Evolutionary conservation across 2,113 vertebrate species (phyloP).

Genomic region (Fukomys damarensis): DNA sequence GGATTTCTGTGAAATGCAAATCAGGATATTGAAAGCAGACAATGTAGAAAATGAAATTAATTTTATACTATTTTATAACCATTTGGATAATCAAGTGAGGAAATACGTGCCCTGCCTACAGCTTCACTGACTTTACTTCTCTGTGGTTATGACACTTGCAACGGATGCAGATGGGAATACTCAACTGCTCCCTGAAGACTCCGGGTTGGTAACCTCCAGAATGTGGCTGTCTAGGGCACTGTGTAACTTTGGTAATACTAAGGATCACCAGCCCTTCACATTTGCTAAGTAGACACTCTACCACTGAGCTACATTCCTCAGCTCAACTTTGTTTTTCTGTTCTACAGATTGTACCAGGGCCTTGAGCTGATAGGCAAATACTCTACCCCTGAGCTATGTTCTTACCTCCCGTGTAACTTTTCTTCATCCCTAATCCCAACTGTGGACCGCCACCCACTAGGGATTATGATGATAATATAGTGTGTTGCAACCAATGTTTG

Average conservation of each 20-base stretch:
- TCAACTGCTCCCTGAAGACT: background rate
- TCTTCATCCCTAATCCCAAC: background rate
- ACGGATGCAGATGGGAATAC: background rate
- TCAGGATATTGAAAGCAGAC: background rate
- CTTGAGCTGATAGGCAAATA: background rate
- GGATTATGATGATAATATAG: background rate
- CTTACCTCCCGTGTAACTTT: background rate
- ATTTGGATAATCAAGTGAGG: background rate
- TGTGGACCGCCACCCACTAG: background rate
- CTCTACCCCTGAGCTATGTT: too few species aligned
- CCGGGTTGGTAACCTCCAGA: slow-evolving; percentile 48
- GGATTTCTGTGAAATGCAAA: background rate
- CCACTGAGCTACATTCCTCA: background rate
- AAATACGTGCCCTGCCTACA: background rate
- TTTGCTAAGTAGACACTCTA: too few species aligned
- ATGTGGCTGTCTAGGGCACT: background rate
- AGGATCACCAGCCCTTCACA: background rate
- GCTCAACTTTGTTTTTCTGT: background rate
- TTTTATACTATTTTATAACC: background rate
- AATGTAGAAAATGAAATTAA: background rate
- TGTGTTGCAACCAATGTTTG: background rate
- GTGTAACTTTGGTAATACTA: background rate
- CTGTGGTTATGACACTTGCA: background rate
- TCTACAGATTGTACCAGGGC: background rate
- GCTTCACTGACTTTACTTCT: background rate